Evolutionary conservation across 2,888 invertebrate species (phyloP), one percentile per base, ranked within the genome.

Genomic region (Nomada ruficornis): DNA sequence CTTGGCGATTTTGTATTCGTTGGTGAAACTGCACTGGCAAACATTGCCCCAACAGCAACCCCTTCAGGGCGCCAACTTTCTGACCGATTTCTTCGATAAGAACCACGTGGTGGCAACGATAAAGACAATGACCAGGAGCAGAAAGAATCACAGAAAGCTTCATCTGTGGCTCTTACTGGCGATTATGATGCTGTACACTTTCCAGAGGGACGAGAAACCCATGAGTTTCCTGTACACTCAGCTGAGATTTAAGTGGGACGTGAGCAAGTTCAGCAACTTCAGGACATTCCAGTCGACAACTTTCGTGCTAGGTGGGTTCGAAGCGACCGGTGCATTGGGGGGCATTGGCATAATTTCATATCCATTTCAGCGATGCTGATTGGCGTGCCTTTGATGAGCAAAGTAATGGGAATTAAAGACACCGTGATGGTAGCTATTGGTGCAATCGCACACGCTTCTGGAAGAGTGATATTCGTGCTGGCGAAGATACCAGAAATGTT

Each of bases 131-230:
- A 93, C 95, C 0, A 96, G 95, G 89, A 94, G 93, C 63, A 94
- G 98, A 15, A 90, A 94, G 0, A 94, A 95, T 7, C 95, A 95
- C 80, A 94, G 95, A 13, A 95, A 97, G 83, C 90, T 95, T 50
- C 96, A 96, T 85, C 93, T 98, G 3, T 95, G 96, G 93, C 94
- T 97, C 54, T 93, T 97, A n/a, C 95, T 98, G 15, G 89, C 96
- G 13, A 95, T 96, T 23, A 97, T 97, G 97, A 96, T 96, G 0
- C 94, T 97, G 68, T 98, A 97, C 89, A 97, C 97, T 67, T 97
- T 97, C 91, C 97, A 97, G 93, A 95, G 97, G 91, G 98, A 98
- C 91, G 98, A 98, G 91, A 96, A 96, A 84, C 96, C 96, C 26
- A 96, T 97, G 91, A 95, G 96, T 90, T 97, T 96, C 88, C 93